These are phyloP conservation scores for Drosophila macrospina DNA, from an alignment of 2,888 invertebrate species.

Conservation along the genomic window DNA sequence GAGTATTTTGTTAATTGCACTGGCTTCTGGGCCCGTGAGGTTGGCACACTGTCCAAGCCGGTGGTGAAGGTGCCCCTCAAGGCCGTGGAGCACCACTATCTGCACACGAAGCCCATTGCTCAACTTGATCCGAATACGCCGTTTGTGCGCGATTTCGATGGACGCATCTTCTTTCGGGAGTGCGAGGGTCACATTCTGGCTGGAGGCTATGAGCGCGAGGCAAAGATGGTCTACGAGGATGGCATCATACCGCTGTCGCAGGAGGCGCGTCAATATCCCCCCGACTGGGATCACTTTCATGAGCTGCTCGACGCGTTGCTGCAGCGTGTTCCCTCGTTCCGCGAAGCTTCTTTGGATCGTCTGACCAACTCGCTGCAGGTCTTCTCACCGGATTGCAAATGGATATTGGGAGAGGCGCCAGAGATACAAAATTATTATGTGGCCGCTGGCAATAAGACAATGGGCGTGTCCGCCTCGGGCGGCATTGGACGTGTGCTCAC, in stretches of 20 bases:
- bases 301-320: constrained; percentile 93
- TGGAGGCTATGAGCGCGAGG: constrained; percentile 95
- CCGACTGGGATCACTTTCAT: constrained; percentile 99
- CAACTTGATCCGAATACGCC: constrained; percentile 93
- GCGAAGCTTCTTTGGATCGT: constrained; percentile 90
- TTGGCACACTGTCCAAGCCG: constrained; percentile 94
- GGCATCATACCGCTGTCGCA: constrained; percentile 88
- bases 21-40: constrained; percentile 97
- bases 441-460: constrained; percentile 98
- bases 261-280: constrained; percentile 89
- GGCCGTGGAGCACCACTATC: constrained; percentile 96
- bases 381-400: constrained; percentile 98
- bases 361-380: constrained; percentile 96
- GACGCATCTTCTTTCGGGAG: constrained; percentile 94
- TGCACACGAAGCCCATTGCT: constrained; percentile 92
- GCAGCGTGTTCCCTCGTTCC: constrained; percentile 92
- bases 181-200: constrained; percentile 93
- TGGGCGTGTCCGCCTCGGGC: constrained; percentile 97
- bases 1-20: constrained; percentile 97
- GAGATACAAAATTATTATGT: constrained; percentile 96
- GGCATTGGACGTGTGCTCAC: constrained; percentile 97
- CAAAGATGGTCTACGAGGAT: constrained; percentile 95
- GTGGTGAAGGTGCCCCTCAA: constrained; percentile 95
- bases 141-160: constrained; percentile 95
- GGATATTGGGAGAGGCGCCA: constrained; percentile 97